A percentile compares a stretch with the other conserved stretches of the same genome.
Conservation (phyloP, 2,113 vertebrate species). For the Oenanthe melanoleuca region DNA sequence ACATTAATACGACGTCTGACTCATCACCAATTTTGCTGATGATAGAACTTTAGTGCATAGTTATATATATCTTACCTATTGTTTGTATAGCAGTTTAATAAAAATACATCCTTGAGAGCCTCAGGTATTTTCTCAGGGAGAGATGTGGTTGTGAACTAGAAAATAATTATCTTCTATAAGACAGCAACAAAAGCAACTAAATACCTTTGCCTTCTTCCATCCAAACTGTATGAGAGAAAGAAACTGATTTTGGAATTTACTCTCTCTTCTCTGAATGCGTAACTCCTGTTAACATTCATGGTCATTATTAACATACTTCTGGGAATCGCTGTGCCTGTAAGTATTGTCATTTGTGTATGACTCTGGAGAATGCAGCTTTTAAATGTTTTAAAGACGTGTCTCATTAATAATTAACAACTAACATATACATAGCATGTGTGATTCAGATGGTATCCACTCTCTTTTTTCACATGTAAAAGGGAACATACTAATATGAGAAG, state of each 20-base stretch:
- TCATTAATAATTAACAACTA: background rate
- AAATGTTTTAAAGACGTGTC: background rate
- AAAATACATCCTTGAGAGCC: background rate
- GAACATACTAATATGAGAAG: background rate
- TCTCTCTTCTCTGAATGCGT: conserved; percentile 31
- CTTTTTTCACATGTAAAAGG: background rate
- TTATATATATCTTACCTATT: background rate
- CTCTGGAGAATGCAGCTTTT: conserved; percentile 16
- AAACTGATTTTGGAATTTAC: conserved; percentile 39
- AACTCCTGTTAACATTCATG: conserved; percentile 51
- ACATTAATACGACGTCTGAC: background rate
- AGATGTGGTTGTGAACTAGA: background rate
- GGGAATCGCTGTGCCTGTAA: conserved; percentile 45
- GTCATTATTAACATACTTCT: conserved; percentile 56
- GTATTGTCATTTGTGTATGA: conserved; percentile 6
- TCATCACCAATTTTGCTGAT: conserved; percentile 1
- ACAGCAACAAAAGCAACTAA: conserved; percentile 3
- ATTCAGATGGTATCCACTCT: background rate
- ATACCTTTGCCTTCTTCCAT: conserved; percentile 39
- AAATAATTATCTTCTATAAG: background rate
- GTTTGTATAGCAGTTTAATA: conserved; percentile 20
- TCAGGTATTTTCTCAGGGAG: background rate
- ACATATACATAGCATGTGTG: background rate
- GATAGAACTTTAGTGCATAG: background rate
- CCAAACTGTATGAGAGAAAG: conserved; percentile 34